phyloP scores from a whole-genome alignment of 2,888 invertebrate genomes.

The Chrysolina americana region DNA sequence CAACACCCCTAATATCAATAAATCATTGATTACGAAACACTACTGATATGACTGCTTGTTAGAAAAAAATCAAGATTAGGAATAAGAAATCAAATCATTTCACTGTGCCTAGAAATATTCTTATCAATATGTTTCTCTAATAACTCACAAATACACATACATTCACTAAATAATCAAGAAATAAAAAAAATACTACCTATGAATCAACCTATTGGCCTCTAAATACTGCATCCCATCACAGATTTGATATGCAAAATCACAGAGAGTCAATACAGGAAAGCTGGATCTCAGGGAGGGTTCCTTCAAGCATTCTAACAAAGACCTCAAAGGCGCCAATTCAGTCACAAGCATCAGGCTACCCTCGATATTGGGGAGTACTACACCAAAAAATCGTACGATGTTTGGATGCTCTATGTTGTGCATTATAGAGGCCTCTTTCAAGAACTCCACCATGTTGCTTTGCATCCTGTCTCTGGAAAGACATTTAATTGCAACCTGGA shows the following conservation, averaged over 20 bases:
- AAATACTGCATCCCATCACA: conserved; percentile 98
- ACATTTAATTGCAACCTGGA: conserved; percentile 96
- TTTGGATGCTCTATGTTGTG: conserved; percentile 97
- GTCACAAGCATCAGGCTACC: conserved; percentile 80
- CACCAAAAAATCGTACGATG: conserved; percentile 97
- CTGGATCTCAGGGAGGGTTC: conserved; percentile 92
- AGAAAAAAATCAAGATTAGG: no score
- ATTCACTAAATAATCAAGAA: background rate
- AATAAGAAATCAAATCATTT: no score
- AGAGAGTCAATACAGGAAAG: conserved; percentile 92
- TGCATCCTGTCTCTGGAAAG: conserved; percentile 95
- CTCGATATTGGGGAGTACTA: conserved; percentile 86
- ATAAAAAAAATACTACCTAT: conserved; percentile 74
- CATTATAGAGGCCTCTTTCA: conserved; percentile 99
- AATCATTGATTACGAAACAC: no score
- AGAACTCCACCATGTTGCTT: conserved; percentile 95
- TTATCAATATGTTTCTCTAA: no score
- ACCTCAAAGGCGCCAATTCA: conserved; percentile 95
- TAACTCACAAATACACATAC: no score
- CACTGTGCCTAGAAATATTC: no score
- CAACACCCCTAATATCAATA: no score
- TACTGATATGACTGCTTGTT: no score
- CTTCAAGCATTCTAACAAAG: conserved; percentile 94
- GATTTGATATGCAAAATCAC: conserved; percentile 96
- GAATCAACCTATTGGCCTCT: conserved; percentile 95